Conservation (phyloP, 92 coral and sea anemone genomes). For the Parazoanthus atlanticus region DNA sequence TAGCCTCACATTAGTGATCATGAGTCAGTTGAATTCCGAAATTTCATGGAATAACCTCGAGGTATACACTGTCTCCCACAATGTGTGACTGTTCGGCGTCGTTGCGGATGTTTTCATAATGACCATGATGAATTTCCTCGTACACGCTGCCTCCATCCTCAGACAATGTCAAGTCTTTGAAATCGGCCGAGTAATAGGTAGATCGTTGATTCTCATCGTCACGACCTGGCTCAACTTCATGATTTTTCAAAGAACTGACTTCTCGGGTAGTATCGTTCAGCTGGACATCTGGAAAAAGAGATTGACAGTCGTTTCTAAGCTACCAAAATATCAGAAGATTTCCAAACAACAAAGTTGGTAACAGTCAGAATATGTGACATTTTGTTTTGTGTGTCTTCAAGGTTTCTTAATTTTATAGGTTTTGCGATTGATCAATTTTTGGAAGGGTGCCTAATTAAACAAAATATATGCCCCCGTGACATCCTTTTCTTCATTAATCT, state of each 20-base stretch:
- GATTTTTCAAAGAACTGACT: neutral
- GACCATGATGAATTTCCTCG: neutral
- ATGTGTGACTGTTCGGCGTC: neutral
- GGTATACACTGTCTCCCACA: neutral
- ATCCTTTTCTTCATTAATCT: too few relatives aligned
- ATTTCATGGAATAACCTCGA: neutral
- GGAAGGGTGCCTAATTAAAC: too few relatives aligned
- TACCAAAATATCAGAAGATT: neutral
- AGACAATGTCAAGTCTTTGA: neutral
- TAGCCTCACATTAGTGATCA: neutral
- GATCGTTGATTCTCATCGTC: neutral
- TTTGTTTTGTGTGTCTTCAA: too few relatives aligned
- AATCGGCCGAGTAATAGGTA: neutral
- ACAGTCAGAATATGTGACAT: too few relatives aligned
- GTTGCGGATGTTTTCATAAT: neutral
- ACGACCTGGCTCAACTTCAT: neutral
- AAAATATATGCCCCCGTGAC: too few relatives aligned
- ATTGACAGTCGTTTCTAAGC: neutral
- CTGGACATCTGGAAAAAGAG: neutral
- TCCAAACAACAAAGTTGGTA: neutral
- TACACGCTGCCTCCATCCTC: slow-evolving; percentile 7
- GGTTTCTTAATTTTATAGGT: too few relatives aligned
- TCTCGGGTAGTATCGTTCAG: neutral
- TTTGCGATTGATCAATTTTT: too few relatives aligned
- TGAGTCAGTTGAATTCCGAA: too few relatives aligned